Evolutionary conservation across 2,888 invertebrate genomes (phyloP), one percentile per base, ranked within the genome.

Genomic region (Luperina testacea): DNA sequence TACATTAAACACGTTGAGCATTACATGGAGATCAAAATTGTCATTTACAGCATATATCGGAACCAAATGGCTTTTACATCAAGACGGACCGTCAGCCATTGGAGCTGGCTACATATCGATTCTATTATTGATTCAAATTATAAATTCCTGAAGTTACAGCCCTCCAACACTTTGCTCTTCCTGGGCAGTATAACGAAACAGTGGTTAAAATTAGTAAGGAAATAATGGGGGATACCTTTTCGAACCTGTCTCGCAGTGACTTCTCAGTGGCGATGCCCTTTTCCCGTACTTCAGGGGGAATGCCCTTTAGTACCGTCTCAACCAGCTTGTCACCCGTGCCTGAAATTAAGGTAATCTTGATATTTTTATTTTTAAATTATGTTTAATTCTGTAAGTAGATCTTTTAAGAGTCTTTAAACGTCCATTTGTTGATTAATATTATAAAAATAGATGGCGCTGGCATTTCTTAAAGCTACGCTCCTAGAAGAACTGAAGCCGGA

Each of bases 221-320:
- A 75, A 42, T 70, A 74, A 71, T 8, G 20, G 59, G 42, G 51
- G 27, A 38, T 88, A 97, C 97, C 95, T 97, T 98, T 15, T 98
- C 95, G 94, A 99, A 99, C 85, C 98, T 97, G 87, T 99, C 98
- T 79, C 98, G 97, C 53, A 99, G 96, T 11, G 98, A 98, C 90
- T 98, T 98, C 94, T 99, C 99, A 0, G 99, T 98, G 93, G 98
- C 98, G 32, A 99, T 98, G 11, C 99, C 99, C 73, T 98, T 97
- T 45, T 97, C 97, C 24, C 98, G 96, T 0, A 98, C 98, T 86
- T 98, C 98, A 42, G 97, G 94, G 0, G 99, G 98, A 88, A 99
- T 98, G 73, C 98, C 98, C 78, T 97, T 96, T 63, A 99, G 92
- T 5, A 99, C 98, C 0, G 98, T 97, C 65, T 97, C 96, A 0